Evolutionary conservation across 30 jellyfish, hydroid and myxozoan species (phyloP), one percentile per base, ranked within the genome.

Genomic region (Aurelia sp.): DNA sequence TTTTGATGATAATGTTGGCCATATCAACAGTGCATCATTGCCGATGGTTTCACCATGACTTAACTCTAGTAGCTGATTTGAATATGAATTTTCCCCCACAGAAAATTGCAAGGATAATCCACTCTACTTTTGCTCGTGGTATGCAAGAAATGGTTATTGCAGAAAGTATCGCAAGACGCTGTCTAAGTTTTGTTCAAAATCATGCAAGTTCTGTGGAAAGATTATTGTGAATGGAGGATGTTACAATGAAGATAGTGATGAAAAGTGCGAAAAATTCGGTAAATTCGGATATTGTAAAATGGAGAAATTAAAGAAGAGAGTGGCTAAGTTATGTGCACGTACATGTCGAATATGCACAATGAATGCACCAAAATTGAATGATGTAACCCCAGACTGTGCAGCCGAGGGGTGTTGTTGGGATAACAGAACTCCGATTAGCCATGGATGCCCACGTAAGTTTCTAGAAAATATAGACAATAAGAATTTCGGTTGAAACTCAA

Each of bases 371-470:
- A 57, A 75, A 12, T 61, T 89, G 51, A 17, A 53, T 1, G 65
- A 63, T 5, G 69, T 89, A 8, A 77, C 65, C 22, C 91, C 97
- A 18, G 33, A 13, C 12, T 89, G 97, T 62, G 82, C 90, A 20
- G 66, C 41, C 16, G 90, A 24, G 10, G 96, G 96, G 8, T 86
- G 96, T 78, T 86, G 97, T 65, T 89, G 97, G 97, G 97, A 89
- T 51, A 60, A 73, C 21, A 66, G 53, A 76, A 89, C 90, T 40
- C 93, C 97, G 13, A 21, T 81, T 63, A 53, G 50, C 79, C 63
- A 81, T 55, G 97, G 97, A 51, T 89, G 97, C 63, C 97, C 97
- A 33, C 89, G 97, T 89, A 58, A 80, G 86, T 66, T 55, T n/a
- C 2, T 20, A 3, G 13, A 16, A 17, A 57, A 62, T 59, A 57